phyloP scores from a whole-genome alignment of 23 tunicate genomes.

The Botrylloides violaceus region DNA sequence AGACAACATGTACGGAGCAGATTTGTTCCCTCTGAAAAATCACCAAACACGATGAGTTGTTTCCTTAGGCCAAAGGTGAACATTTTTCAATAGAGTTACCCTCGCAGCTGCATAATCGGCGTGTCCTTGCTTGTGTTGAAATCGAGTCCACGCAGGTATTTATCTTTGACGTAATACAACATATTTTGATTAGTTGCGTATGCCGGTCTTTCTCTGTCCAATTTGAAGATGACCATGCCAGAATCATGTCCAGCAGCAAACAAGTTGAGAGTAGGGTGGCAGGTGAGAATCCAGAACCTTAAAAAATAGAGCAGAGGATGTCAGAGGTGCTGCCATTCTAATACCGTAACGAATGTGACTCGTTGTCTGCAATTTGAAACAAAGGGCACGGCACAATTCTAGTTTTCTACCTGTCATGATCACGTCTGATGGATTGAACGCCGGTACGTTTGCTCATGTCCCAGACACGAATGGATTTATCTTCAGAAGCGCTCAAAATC shows the following conservation, averaged over 20 bases:
- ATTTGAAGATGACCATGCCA: conserved; percentile 90
- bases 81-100: too few species aligned
- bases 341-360: too few species aligned
- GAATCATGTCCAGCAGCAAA: conserved; percentile 98
- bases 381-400: background rate
- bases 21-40: conserved; percentile 49
- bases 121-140: conserved; percentile 84
- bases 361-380: too few species aligned
- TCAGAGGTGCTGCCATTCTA: too few species aligned
- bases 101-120: conserved; percentile 77
- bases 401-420: conserved; percentile 67
- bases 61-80: too few species aligned
- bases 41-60: background rate
- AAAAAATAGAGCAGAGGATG: background rate
- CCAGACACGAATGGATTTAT: conserved; percentile 96
- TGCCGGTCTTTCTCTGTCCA: conserved; percentile 96
- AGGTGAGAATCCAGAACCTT: conserved; percentile 90
- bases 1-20: conserved; percentile 56
- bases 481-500: conserved; percentile 87
- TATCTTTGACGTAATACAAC: conserved; percentile 93
- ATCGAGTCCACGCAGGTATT: conserved; percentile 77
- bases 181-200: conserved; percentile 84
- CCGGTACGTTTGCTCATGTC: conserved; percentile 94
- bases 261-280: conserved; percentile 90
- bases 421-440: conserved; percentile 84